Conservation (phyloP, 2,113 vertebrate species). For the Sinocyclocheilus maitianheensis region DNA sequence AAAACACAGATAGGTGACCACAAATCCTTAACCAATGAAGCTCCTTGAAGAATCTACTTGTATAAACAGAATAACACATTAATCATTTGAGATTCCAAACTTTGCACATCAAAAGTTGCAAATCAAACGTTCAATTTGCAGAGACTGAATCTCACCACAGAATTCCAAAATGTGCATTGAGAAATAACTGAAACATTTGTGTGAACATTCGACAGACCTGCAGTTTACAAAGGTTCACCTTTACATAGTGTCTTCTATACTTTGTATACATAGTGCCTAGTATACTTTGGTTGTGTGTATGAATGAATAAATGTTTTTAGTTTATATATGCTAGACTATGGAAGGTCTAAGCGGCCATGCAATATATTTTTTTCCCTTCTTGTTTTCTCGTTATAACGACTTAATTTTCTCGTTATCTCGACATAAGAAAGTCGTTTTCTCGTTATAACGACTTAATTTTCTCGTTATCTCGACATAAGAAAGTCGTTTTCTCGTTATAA, state of each 20-base stretch:
- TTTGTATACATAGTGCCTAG: too few relatives aligned
- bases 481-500: too few relatives aligned
- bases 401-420: too few relatives aligned
- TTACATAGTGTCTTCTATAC: neutral
- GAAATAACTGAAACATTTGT: neutral
- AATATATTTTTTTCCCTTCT: too few relatives aligned
- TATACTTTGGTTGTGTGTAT: too few relatives aligned
- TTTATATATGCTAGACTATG: neutral
- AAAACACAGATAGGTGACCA: neutral
- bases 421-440: too few relatives aligned
- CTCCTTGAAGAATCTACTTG: neutral
- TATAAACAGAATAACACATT: neutral
- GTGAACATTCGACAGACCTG: neutral
- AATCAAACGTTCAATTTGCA: neutral
- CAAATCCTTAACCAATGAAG: neutral
- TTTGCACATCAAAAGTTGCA: neutral
- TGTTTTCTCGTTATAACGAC: too few relatives aligned
- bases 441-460: too few relatives aligned
- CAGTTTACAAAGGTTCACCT: neutral
- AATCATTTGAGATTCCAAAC: neutral
- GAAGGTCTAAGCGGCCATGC: too few relatives aligned
- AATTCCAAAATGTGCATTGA: neutral
- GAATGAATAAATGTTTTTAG: neutral
- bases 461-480: too few relatives aligned
- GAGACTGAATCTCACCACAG: neutral